Evolutionary conservation across 2,797 vertebrate species (phyloP), one percentile per base, ranked within the genome.

Genomic region (Thunnus albacares): DNA sequence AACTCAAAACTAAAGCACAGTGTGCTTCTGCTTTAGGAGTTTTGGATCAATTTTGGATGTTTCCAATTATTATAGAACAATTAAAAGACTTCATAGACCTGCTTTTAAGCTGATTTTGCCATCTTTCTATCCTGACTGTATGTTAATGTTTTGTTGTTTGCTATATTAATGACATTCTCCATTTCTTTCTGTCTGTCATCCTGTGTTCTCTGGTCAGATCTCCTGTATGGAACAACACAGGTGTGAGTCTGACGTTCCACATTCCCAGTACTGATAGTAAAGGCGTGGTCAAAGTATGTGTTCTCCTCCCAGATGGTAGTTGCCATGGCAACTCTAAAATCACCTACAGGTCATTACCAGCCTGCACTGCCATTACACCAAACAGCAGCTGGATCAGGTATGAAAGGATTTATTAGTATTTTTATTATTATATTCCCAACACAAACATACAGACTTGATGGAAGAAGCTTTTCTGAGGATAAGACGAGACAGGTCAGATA

Each of bases 301-400:
- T 93, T 72, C 90, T 96, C 81, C 95, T 97, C 15, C 83, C 91
- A 0, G 96, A 95, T 0, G 93, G 91, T 18, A 89, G 73, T 30
- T 98, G 97, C 85, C 93, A 82, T 11, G 90, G 95, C 22, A 80
- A 86, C 2, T 66, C 91, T 64, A 71, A 14, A 1, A 69, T 99
- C 59, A 93, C 93, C 57, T 98, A 97, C 80, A 80, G 82, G 12
- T 96, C 97, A 0, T 83, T 88, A 5, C 97, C 98, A 0, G 92
- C 86, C 3, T 99, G 98, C 84, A 89, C 75, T 41, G 24, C 26
- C 5, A 82, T 97, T 18, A 73, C 74, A 24, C 97, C 97, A 35
- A 89, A 71, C 26, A 94, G 80, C 81, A 92, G 94, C 75, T 99
- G 98, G 98, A 80, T 86, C 82, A 98, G 98, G 98, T 98, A 81